Conservation (phyloP, 2,888 invertebrate species). For the Hyposoter dolosus region DNA sequence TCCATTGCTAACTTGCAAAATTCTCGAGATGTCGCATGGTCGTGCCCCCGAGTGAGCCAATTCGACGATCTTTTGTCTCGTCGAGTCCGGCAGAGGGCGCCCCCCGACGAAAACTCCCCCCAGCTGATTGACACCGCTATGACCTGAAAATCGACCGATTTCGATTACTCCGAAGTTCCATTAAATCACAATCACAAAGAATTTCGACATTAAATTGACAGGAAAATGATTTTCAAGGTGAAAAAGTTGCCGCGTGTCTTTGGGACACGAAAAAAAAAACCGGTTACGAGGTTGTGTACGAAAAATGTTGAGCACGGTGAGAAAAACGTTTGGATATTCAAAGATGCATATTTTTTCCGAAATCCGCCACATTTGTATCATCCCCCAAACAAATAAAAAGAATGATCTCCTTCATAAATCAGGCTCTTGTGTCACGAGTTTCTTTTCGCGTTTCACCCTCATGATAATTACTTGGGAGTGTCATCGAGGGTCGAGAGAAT, state of each 20-base stretch:
- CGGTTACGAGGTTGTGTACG: background rate
- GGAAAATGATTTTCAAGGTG: background rate
- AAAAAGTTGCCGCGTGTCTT: background rate
- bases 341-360: background rate
- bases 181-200: background rate
- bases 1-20: conserved; percentile 99
- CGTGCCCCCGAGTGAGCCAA: conserved; percentile 98
- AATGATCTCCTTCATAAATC: conserved; percentile 27
- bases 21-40: conserved; percentile 99
- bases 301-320: background rate
- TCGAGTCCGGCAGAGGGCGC: conserved; percentile 98
- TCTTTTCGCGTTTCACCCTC: conserved; percentile 3
- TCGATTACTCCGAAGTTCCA: background rate
- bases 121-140: conserved; percentile 99
- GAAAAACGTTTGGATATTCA: background rate
- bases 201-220: too few relatives aligned
- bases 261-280: background rate
- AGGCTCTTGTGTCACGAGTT: conserved; percentile 8
- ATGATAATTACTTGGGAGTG: conserved; percentile 55
- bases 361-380: background rate
- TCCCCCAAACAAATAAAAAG: conserved; percentile 9
- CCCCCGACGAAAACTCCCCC: conserved; percentile 99
- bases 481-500: conserved; percentile 24
- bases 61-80: conserved; percentile 99
- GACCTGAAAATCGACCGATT: conserved; percentile 87